Base-by-base conservation (phyloP, 2,797 vertebrate genomes). In the Characodon lateralis region DNA sequence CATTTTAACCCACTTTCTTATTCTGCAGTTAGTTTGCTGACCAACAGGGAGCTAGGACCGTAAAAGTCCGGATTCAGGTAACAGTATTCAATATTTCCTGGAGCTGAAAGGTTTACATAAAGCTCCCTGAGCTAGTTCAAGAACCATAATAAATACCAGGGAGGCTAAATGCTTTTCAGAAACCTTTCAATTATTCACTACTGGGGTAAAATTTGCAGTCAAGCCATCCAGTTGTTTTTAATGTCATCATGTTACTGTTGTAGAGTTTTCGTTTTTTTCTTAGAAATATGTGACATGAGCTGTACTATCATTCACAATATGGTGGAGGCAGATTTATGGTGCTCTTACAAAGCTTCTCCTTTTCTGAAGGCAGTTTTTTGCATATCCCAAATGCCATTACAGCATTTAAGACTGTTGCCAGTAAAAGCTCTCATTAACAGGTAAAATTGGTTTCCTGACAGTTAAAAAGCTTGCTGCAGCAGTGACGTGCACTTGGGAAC, bases 381-480 rank as follows among this genome's bases (percentile, higher is more conserved):
- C 65, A n/a, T 68, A 68, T 74, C 43, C 46, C 5, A 51, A 6
- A 51, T 35, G 46, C 58, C 72, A 31, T 28, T 26, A 39, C 14
- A 72, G 80, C 55, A n/a, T 74, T 63, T 18, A 71, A 14, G 31
- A 61, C 20, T n/a, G 39, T 55, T 74, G 58, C 48, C 71, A 68
- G 73, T 39, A 71, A 77, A 39, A 39, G 18, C 71, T 48, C n/a
- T 70, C 28, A 18, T 77, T 55, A 56, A 74, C 26, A 56, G 68
- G 20, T 66, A 50, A 58, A 78, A 26, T 31, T 50, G 72, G 58
- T 65, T 78, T 73, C 28, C 81, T 65, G 83, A 61, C 72, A 74
- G 80, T 68, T 46, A 35, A 51, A 50, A 73, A 61, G 72, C 35
- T 74, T 77, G 56, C 50, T 46, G 39, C 71, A n/a, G 68, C 43